Conservation (phyloP, 2,888 invertebrate genomes). For the Chloroclystis v-ata region DNA sequence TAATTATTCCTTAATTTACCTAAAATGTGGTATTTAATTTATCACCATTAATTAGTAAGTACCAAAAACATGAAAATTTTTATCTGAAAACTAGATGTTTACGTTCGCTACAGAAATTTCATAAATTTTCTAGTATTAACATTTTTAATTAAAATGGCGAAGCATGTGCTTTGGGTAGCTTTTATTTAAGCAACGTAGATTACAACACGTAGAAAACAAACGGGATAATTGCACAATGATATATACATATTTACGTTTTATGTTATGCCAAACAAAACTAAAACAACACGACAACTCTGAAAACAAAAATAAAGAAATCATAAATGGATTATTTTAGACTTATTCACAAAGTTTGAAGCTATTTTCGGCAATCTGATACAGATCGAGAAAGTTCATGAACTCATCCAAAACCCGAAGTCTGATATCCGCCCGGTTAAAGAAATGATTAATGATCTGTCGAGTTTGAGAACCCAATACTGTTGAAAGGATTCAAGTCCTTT, state of each 20-base stretch:
- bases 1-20: no score
- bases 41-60: no score
- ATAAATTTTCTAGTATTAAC: not conserved
- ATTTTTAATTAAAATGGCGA: not conserved
- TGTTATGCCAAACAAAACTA: no score
- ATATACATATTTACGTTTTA: no score
- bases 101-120: no score
- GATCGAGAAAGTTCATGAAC: slow-evolving; percentile 1
- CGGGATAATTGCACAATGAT: no score
- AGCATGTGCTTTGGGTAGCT: not conserved
- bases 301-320: no score
- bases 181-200: not conserved
- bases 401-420: slow-evolving; percentile 9
- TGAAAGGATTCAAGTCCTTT: slow-evolving; percentile 6
- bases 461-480: slow-evolving; percentile 14
- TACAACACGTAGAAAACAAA: not conserved
- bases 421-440: slow-evolving; percentile 2
- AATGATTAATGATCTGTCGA: slow-evolving; percentile 16
- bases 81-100: not conserved
- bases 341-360: not conserved
- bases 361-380: not conserved
- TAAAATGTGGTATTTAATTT: no score
- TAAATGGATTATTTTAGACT: not conserved
- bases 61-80: no score
- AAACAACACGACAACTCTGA: no score